A percentile compares a stretch with the other conserved stretches of the same genome.
phyloP scores from a whole-genome alignment of 2,113 vertebrate genomes.

The Oenanthe melanoleuca region DNA sequence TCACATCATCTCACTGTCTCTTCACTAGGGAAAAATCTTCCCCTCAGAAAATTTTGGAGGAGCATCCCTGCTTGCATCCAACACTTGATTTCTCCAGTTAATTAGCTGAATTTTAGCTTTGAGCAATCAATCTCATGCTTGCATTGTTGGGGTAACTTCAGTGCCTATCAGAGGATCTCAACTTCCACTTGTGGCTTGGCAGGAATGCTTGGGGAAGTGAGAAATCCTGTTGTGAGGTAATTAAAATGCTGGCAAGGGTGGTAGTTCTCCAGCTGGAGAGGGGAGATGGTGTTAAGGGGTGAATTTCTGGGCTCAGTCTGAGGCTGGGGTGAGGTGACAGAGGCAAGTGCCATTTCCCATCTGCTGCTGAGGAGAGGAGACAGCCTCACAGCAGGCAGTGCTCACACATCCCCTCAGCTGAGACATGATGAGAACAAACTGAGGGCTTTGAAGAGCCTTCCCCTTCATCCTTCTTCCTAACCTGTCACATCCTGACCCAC shows the following conservation, averaged over 20 bases:
- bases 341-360: background rate
- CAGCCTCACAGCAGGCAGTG: background rate
- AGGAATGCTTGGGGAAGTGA: background rate
- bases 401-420: background rate
- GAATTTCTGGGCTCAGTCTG: background rate
- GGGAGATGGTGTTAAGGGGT: background rate
- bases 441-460: background rate
- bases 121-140: background rate
- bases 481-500: background rate
- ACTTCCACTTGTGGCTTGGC: background rate
- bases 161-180: accelerated
- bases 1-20: background rate
- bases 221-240: background rate
- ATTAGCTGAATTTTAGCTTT: background rate
- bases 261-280: background rate
- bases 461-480: background rate
- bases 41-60: background rate
- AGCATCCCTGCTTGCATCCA: background rate
- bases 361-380: background rate
- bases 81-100: background rate
- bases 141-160: background rate
- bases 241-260: background rate
- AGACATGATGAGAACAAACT: background rate
- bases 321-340: background rate
- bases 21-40: background rate